These are phyloP conservation scores for Hyposoter dolosus DNA, from an alignment of 2,888 invertebrate species.

Conservation along the genomic window DNA sequence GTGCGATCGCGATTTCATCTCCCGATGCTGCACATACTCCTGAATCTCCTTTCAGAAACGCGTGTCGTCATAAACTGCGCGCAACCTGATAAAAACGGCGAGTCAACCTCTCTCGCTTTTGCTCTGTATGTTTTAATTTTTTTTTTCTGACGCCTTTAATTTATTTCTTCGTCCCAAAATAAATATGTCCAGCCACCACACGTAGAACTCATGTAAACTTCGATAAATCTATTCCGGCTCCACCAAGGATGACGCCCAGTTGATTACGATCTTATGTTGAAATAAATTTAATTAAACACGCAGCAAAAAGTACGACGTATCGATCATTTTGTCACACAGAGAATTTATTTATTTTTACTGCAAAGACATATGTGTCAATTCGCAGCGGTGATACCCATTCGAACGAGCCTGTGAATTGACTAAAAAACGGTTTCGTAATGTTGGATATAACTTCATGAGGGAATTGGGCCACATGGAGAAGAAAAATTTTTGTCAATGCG, in stretches of 20 bases:
- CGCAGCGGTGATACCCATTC: neutral
- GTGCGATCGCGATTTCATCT: constrained; percentile 3
- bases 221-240: constrained; percentile 39
- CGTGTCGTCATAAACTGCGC: constrained; percentile 45
- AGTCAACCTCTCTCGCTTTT: neutral
- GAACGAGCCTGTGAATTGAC: neutral
- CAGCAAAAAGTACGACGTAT: constrained; percentile 1
- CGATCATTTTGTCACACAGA: constrained; percentile 8
- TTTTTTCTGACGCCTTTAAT: neutral
- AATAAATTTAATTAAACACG: constrained; percentile 27
- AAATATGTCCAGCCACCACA: constrained; percentile 6
- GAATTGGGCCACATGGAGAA: neutral
- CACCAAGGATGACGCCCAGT: constrained; percentile 30
- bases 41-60: constrained; percentile 48
- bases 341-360: constrained; percentile 31
- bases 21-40: constrained; percentile 8
- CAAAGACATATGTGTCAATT: neutral
- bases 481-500: constrained; percentile 13
- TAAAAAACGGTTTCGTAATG: neutral
- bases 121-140: neutral
- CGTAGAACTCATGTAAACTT: constrained; percentile 13
- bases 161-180: constrained; percentile 37
- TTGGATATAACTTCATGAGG: neutral
- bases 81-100: constrained; percentile 47
- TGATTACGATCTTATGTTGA: constrained; percentile 33